These are phyloP conservation scores for Tethya wilhelma DNA, from an alignment of 37 sponge, comb jelly and placozoan genomes.

Conservation along the genomic window DNA sequence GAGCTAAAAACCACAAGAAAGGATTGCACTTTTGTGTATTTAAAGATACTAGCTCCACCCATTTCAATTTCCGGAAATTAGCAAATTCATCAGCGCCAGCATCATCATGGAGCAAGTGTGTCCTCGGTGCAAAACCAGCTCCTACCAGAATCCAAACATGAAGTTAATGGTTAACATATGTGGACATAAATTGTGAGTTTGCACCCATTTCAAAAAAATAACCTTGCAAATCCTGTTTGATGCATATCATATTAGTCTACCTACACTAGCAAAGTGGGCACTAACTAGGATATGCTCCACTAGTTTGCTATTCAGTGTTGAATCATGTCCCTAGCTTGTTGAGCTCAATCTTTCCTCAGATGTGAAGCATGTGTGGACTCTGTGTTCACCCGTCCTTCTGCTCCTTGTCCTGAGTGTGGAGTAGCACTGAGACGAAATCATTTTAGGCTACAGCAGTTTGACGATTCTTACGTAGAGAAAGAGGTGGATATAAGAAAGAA, in stretches of 20 bases:
- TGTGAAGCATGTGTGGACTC: conserved; percentile 94
- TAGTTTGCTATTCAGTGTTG: not conserved
- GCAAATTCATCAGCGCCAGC: too few relatives aligned
- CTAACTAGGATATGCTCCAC: not conserved
- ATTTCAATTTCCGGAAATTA: too few relatives aligned
- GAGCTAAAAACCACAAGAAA: too few relatives aligned
- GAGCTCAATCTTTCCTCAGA: conserved; percentile 15
- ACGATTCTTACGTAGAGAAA: conserved; percentile 85
- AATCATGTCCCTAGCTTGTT: not conserved
- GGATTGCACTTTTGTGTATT: too few relatives aligned
- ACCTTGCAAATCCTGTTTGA: too few relatives aligned
- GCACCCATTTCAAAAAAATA: not conserved
- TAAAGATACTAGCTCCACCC: too few relatives aligned
- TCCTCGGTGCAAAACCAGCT: conserved; percentile 92
- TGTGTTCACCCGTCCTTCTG: conserved; percentile 89
- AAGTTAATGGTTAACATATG: conserved; percentile 95
- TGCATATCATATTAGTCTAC: too few relatives aligned
- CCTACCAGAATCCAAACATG: conserved; percentile 89
- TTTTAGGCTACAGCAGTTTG: conserved; percentile 89
- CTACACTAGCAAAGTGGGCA: not conserved
- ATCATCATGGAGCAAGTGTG: conserved; percentile 89
- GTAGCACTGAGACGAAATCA: conserved; percentile 72
- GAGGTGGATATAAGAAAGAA: conserved; percentile 97
- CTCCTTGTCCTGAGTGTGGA: conserved; percentile 93
- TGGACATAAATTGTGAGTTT: conserved; percentile 88